Base-by-base conservation (phyloP, 2,113 vertebrate species). In the Cricetomys ansorgei region DNA sequence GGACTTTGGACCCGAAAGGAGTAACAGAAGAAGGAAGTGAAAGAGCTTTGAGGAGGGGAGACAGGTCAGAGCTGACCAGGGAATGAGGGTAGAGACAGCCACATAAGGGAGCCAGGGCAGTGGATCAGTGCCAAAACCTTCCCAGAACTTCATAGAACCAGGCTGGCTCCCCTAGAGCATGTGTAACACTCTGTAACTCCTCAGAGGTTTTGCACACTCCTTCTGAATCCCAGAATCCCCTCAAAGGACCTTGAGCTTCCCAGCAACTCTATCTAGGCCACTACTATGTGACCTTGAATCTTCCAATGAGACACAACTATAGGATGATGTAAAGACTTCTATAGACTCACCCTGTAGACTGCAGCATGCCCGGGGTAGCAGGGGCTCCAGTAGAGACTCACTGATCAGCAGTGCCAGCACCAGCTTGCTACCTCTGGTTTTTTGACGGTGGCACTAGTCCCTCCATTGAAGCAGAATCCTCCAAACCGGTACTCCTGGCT, bases 131-230 rank as follows among this genome's bases (percentile, higher is more conserved):
- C 15, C 8, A 37, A 50, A 76, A 45, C 3, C 15, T 12, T 25
- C 25, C 0, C 0, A 17, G 48, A 31, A 5, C 25, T 4, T n/a
- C 67, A 57, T 11, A 69, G 89, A 40, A 37, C 13, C 67, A 40
- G 8, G 0, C 0, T 16, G 10, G 19, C 45, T 45, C 0, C 4
- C 0, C 4, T 3, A 67, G 59, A 29, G 17, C 1, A 0, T 5
- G 9, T 1, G 23, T 25, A 31, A 1, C 5, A 25, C 27, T 9
- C 55, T 29, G 8, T 25, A 50, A 8, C 7, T 4, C 37, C 53
- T 50, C 2, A 0, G 50, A 69, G 50, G 4, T 17, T 29, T 62
- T 5, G 23, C 17, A 25, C 0, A 0, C 23, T 37, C 53, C 70
- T 69, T 10, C 79, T 50, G 0, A 6, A 50, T 16, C 70, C 13